A percentile compares a stretch with the other conserved stretches of the same genome.
Evolutionary conservation across 2,888 invertebrate genomes (phyloP).

Genomic region (Limnephilus lunatus): DNA sequence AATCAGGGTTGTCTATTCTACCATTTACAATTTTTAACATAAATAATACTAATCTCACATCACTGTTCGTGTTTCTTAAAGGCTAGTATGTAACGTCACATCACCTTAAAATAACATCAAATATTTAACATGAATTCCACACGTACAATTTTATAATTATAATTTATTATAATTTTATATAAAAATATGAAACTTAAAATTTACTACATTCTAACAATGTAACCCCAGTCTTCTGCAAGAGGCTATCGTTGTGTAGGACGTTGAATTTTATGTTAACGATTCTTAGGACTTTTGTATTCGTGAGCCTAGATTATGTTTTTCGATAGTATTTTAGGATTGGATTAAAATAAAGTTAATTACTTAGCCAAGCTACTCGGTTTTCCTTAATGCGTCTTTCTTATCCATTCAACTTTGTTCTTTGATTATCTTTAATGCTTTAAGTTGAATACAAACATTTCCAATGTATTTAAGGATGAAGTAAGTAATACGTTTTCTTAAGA

Average conservation of each 20-base stretch:
- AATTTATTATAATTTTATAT: too few relatives aligned
- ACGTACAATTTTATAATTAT: too few relatives aligned
- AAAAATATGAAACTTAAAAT: neutral
- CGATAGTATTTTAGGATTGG: slow-evolving; percentile 13
- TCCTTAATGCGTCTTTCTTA: neutral
- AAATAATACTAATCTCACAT: too few relatives aligned
- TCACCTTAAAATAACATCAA: too few relatives aligned
- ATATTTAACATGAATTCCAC: too few relatives aligned
- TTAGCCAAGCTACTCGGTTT: neutral
- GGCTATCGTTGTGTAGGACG: neutral
- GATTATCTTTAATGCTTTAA: slow-evolving; percentile 2
- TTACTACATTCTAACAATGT: neutral
- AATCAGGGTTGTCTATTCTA: too few relatives aligned
- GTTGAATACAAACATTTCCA: neutral
- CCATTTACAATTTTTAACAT: too few relatives aligned
- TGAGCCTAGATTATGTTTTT: slow-evolving; percentile 19
- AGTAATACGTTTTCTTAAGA: neutral
- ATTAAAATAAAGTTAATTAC: slow-evolving; percentile 19
- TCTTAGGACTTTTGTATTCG: neutral
- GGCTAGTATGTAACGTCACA: too few relatives aligned
- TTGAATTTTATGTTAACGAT: slow-evolving; percentile 28
- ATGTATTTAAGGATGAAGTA: neutral
- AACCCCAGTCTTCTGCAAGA: neutral
- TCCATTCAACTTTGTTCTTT: neutral
- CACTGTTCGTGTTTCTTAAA: too few relatives aligned